A percentile compares a stretch with the other conserved stretches of the same genome.
These are phyloP conservation scores for Crotalus horridus DNA, from an alignment of 2,113 vertebrate species.

Conservation along the genomic window DNA sequence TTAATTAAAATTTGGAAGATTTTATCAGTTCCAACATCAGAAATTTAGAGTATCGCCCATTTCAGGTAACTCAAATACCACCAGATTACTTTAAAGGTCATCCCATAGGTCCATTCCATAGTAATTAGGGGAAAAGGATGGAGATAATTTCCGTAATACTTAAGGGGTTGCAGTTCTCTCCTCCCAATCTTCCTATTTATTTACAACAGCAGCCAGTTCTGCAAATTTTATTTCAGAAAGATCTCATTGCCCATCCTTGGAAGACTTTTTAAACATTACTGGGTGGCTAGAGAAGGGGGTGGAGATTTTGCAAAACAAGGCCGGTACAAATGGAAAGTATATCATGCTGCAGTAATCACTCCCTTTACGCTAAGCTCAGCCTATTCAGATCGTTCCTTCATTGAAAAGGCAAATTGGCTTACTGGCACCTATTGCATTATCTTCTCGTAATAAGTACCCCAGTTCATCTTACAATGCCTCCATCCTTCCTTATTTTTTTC, in stretches of 20 bases:
- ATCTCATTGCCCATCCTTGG: neutral
- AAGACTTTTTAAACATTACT: neutral
- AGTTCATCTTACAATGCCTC: slow-evolving; percentile 5
- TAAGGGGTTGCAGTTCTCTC: neutral
- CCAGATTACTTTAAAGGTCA: neutral
- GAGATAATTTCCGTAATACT: neutral
- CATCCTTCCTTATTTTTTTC: slow-evolving; percentile 16
- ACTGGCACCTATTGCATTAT: slow-evolving; percentile 23
- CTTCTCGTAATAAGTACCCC: neutral
- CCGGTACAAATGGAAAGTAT: neutral
- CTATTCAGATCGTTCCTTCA: slow-evolving; percentile 12
- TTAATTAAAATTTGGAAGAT: neutral
- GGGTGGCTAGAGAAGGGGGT: neutral
- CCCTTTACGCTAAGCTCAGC: neutral
- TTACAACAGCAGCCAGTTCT: rapidly evolving
- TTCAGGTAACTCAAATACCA: rapidly evolving
- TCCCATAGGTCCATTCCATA: neutral
- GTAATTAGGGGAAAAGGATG: neutral
- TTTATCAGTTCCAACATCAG: neutral
- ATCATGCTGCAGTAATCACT: neutral
- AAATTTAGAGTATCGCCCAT: slow-evolving; percentile 16
- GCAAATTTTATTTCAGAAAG: neutral
- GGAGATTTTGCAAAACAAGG: neutral
- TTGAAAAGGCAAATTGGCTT: slow-evolving; percentile 41
- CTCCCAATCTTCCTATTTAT: rapidly evolving